Conservation (phyloP, 2,113 vertebrate species). For the Colius striatus region DNA sequence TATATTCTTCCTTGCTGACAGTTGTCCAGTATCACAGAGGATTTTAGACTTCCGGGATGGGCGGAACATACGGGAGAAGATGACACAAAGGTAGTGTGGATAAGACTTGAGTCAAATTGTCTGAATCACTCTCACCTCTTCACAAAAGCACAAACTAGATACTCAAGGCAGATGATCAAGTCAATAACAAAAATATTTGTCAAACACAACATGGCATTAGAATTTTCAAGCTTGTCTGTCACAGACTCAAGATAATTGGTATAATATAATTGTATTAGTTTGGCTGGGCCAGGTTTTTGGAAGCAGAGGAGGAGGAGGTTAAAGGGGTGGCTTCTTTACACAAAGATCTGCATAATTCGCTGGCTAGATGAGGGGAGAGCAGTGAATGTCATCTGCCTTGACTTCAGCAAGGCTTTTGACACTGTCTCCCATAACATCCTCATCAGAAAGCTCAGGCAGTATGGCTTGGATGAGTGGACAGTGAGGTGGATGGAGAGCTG, state of each 20-base stretch:
- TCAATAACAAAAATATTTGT: neutral
- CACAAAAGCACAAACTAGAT: neutral
- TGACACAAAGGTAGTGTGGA: neutral
- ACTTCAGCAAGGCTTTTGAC: too few relatives aligned
- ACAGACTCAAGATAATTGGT: neutral
- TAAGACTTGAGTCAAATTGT: neutral
- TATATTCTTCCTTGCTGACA: neutral
- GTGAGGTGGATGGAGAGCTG: too few relatives aligned
- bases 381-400: too few relatives aligned
- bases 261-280: neutral
- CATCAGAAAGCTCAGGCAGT: too few relatives aligned
- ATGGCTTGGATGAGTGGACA: too few relatives aligned
- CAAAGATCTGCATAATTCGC: too few relatives aligned
- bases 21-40: neutral
- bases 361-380: too few relatives aligned
- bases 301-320: too few relatives aligned
- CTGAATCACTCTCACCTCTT: neutral
- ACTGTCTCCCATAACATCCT: too few relatives aligned
- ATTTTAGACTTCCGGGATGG: neutral
- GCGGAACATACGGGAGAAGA: neutral
- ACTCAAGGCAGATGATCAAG: neutral
- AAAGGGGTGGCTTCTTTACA: too few relatives aligned
- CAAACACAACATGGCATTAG: neutral
- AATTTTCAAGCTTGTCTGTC: neutral
- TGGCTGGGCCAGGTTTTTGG: too few relatives aligned